A percentile compares a stretch with the other conserved stretches of the same genome.
phyloP scores from a whole-genome alignment of 2,113 vertebrate species.

The Callionymus lyra region DNA sequence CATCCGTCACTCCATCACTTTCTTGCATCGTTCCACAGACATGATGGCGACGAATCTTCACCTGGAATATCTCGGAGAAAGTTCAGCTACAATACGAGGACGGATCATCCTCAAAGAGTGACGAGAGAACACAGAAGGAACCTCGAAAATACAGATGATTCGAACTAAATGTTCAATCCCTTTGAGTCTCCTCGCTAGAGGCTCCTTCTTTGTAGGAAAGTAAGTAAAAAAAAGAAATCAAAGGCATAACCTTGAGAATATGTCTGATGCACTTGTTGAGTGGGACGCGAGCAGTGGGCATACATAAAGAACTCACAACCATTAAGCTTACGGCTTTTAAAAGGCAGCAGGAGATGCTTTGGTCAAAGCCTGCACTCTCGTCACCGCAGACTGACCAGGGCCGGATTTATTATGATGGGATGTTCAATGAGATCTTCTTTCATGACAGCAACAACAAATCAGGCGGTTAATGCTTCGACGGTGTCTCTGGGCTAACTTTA shows the following conservation, averaged over 20 bases:
- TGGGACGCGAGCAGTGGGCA: conserved; percentile 27
- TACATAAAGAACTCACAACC: conserved; percentile 13
- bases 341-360: conserved; percentile 10
- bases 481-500: conserved; percentile 5
- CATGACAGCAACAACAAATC: conserved; percentile 22
- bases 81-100: no score
- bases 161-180: conserved; percentile 52
- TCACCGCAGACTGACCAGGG: conserved; percentile 7
- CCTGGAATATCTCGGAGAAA: no score
- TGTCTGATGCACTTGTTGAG: conserved; percentile 57
- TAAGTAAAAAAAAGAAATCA: no score
- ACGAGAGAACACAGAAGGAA: conserved; percentile 45
- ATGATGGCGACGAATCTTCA: no score
- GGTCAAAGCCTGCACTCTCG: conserved; percentile 6
- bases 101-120: background rate
- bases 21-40: no score
- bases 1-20: no score
- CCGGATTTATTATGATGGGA: conserved; percentile 17
- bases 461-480: conserved; percentile 13
- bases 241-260: conserved; percentile 63
- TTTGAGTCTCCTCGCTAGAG: conserved; percentile 49
- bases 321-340: conserved; percentile 11
- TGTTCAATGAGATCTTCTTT: conserved; percentile 11
- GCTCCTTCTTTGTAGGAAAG: conserved; percentile 56
- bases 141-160: conserved; percentile 62